Conservation (phyloP, 2,888 invertebrate genomes). For the Tromatobia lineatoria region DNA sequence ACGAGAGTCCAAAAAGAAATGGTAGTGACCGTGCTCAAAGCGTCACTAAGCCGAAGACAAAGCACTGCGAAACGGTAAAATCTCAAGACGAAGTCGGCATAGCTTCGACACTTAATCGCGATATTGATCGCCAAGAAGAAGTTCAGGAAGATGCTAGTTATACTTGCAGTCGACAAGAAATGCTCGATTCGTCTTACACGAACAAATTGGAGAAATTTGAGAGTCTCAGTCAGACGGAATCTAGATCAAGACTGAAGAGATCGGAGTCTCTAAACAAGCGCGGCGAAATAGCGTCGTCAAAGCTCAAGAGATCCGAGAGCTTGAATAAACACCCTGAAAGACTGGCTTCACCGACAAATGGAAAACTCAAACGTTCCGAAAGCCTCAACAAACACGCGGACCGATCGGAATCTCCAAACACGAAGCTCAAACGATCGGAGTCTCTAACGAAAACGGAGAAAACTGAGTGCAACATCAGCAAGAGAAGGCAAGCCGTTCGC, state of each 20-base stretch:
- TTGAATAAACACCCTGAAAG: conserved; percentile 87
- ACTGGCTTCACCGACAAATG: conserved; percentile 78
- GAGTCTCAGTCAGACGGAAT: conserved; percentile 81
- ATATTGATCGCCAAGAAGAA: conserved; percentile 37
- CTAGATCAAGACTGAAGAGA: conserved; percentile 87
- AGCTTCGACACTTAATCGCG: conserved; percentile 36
- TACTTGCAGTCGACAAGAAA: conserved; percentile 25
- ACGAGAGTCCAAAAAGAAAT: conserved; percentile 74
- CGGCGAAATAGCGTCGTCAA: conserved; percentile 86
- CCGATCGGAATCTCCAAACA: conserved; percentile 83
- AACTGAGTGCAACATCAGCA: conserved; percentile 92
- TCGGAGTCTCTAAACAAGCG: conserved; percentile 89
- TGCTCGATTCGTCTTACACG: conserved; percentile 76
- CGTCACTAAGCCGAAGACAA: conserved; percentile 54
- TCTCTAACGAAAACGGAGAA: conserved; percentile 91
- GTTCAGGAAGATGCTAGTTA: conserved; percentile 14
- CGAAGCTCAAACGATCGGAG: conserved; percentile 87
- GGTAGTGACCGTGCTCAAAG: conserved; percentile 48
- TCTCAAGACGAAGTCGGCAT: conserved; percentile 66
- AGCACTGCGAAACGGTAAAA: conserved; percentile 74
- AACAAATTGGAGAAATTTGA: conserved; percentile 83
- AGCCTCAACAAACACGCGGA: conserved; percentile 84
- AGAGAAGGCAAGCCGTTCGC: conserved; percentile 87
- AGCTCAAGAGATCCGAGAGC: conserved; percentile 88
- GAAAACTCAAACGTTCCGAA: conserved; percentile 83